Percentiles rank a stretch among this genome's conserved stretches.
phyloP scores from a whole-genome alignment of 2,888 invertebrate genomes.

The Apodemia duryi region DNA sequence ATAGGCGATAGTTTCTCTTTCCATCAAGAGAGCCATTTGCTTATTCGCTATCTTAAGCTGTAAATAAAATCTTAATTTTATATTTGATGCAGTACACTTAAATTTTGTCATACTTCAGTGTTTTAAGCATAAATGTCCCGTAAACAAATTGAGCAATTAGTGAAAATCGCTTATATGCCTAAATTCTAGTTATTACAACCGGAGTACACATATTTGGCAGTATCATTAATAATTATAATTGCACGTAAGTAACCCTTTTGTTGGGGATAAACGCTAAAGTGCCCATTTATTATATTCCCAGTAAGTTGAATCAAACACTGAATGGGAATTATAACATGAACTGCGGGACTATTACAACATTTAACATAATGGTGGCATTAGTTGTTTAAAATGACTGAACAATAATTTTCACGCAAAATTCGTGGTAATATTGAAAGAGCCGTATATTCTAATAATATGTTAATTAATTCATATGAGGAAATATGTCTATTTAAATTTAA shows the following conservation, averaged over 20 bases:
- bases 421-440: too few species aligned
- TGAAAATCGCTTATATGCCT: not conserved
- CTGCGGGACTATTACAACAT: not conserved
- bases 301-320: conserved; percentile 6
- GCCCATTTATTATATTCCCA: conserved; percentile 3
- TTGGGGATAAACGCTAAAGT: conserved; percentile 5
- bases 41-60: too few species aligned
- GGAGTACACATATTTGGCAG: conserved; percentile 19
- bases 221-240: conserved; percentile 24
- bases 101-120: not conserved
- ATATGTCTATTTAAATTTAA: too few species aligned
- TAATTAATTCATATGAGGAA: too few species aligned
- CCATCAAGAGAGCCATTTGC: too few species aligned
- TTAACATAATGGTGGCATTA: not conserved
- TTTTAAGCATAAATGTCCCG: conserved; percentile 1
- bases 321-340: not conserved
- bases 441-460: too few species aligned
- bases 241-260: conserved; percentile 20
- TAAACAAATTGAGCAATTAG: conserved; percentile 1
- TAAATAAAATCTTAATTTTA: too few species aligned
- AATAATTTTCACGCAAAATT: too few species aligned
- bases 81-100: not conserved
- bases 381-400: too few species aligned
- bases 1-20: too few species aligned
- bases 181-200: not conserved